phyloP scores from a whole-genome alignment of 2,888 invertebrate species.

The Scaptodrosophila latifasciaeformis region DNA sequence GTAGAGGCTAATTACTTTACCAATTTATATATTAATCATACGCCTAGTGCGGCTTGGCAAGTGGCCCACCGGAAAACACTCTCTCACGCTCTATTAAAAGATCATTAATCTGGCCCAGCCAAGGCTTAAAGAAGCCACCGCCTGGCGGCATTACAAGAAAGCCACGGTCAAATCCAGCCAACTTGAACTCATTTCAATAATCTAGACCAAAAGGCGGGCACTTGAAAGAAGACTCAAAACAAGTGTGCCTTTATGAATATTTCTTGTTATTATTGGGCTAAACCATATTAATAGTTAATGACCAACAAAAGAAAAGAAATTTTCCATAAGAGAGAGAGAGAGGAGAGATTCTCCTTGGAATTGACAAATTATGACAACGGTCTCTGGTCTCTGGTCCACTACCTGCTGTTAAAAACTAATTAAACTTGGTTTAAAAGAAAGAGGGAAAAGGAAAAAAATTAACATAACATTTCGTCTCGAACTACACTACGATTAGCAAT shows the following conservation, averaged over 20 bases:
- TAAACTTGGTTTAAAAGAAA: constrained; percentile 52
- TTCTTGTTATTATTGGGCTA: constrained; percentile 9
- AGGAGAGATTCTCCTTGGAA: constrained; percentile 9
- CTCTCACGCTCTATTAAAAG: constrained; percentile 66
- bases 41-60: constrained; percentile 39
- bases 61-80: constrained; percentile 29
- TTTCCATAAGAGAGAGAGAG: background rate
- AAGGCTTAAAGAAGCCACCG: constrained; percentile 20
- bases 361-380: constrained; percentile 59
- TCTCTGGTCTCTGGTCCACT: constrained; percentile 21
- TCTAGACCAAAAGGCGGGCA: constrained; percentile 27
- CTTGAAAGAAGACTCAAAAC: constrained; percentile 44
- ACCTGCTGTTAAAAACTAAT: constrained; percentile 67
- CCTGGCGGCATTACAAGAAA: constrained; percentile 43
- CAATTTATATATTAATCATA: constrained; percentile 45
- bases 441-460: constrained; percentile 28
- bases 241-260: constrained; percentile 34
- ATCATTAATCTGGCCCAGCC: constrained; percentile 48
- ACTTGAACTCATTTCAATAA: constrained; percentile 53
- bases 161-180: constrained; percentile 15
- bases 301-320: background rate
- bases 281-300: background rate
- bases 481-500: constrained; percentile 47
- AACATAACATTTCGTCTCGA: constrained; percentile 50
- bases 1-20: constrained; percentile 20